phyloP scores from a whole-genome alignment of 2,888 invertebrate genomes.

The Hofmannophila pseudospretella region DNA sequence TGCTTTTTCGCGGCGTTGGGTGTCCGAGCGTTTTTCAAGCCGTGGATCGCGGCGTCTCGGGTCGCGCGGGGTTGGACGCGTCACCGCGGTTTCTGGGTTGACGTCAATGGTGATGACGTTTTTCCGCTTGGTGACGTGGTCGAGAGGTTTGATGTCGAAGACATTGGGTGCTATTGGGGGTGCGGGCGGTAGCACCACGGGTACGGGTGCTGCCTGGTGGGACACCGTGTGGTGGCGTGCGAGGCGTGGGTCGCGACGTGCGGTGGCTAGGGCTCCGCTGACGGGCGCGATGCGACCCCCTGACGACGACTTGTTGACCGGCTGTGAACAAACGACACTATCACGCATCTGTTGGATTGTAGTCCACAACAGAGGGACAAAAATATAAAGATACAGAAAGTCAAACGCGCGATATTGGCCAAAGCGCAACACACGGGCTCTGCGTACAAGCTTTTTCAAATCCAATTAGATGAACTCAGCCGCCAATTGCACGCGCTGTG shows the following conservation, averaged over 20 bases:
- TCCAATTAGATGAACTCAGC: no score
- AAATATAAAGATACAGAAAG: no score
- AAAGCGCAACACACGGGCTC: no score
- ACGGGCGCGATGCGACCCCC: conserved; percentile 57
- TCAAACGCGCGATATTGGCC: no score
- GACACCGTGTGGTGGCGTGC: conserved; percentile 33
- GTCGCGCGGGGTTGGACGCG: conserved; percentile 18
- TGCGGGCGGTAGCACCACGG: conserved; percentile 17
- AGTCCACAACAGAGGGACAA: no score
- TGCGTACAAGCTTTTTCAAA: no score
- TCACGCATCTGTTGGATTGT: no score
- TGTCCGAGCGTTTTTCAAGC: conserved; percentile 18
- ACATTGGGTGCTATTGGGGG: conserved; percentile 52
- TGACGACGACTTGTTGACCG: conserved; percentile 40
- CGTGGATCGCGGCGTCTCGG: conserved; percentile 33
- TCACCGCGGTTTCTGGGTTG: conserved; percentile 25
- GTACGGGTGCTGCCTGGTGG: conserved; percentile 13
- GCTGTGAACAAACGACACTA: conserved; percentile 37
- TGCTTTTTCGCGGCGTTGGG: conserved; percentile 6
- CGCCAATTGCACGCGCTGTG: no score
- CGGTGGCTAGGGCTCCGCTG: conserved; percentile 48
- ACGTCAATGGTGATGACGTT: conserved; percentile 72
- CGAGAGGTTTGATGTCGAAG: conserved; percentile 70
- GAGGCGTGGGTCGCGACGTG: conserved; percentile 43
- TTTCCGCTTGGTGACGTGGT: conserved; percentile 57